phyloP scores from a whole-genome alignment of 2,797 vertebrate species.

The Knipowitschia caucasica region DNA sequence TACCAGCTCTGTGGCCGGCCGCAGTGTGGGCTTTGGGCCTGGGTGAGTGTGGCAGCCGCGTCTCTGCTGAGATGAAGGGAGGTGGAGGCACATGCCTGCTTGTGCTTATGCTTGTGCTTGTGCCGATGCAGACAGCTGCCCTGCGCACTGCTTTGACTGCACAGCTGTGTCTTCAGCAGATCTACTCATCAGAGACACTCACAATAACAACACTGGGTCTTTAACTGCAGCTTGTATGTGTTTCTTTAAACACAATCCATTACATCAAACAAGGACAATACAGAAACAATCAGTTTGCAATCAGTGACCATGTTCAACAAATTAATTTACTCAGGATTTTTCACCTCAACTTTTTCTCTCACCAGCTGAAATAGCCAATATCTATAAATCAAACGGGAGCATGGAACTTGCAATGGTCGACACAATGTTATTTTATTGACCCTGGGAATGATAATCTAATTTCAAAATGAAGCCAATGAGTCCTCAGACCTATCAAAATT shows the following conservation, averaged over 20 bases:
- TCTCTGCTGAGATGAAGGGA: conserved; percentile 67
- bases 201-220: neutral
- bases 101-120: too few relatives aligned
- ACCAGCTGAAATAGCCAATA: too few relatives aligned
- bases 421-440: too few relatives aligned
- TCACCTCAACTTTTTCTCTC: too few relatives aligned
- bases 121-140: conserved; percentile 74
- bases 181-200: conserved; percentile 9
- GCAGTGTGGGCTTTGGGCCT: neutral
- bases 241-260: neutral
- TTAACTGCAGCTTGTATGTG: neutral
- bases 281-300: too few relatives aligned
- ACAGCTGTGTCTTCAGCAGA: conserved; percentile 67
- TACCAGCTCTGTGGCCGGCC: neutral
- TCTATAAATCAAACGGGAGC: too few relatives aligned
- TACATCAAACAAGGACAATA: neutral
- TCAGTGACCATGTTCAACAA: too few relatives aligned
- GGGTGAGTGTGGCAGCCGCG: neutral
- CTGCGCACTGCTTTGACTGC: conserved; percentile 38
- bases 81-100: conserved; percentile 77
- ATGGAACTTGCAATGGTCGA: too few relatives aligned
- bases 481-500: neutral
- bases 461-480: too few relatives aligned
- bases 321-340: too few relatives aligned
- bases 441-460: too few relatives aligned